phyloP scores from a whole-genome alignment of 2,888 invertebrate genomes.

The Spatulosminthurus flaviceps region DNA sequence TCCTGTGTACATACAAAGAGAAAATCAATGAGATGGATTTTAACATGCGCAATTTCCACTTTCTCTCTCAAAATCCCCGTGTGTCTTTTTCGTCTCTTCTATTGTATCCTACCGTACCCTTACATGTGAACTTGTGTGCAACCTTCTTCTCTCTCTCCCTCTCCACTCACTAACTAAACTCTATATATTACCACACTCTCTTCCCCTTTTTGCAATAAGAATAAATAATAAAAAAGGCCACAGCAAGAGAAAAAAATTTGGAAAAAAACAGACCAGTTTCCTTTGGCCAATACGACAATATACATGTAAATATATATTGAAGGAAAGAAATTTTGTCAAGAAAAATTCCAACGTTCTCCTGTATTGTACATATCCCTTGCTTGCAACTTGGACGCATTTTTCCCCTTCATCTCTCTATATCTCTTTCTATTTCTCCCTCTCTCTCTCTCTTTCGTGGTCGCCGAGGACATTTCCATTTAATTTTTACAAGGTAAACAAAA shows the following conservation, averaged over 20 bases:
- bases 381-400: not conserved
- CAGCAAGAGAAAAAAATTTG: too few species aligned
- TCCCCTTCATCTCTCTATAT: not conserved
- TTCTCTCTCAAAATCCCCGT: constrained; percentile 25
- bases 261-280: too few species aligned
- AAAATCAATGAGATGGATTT: constrained; percentile 36
- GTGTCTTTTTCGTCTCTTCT: not conserved
- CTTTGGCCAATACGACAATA: too few species aligned
- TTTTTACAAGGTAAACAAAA: constrained; percentile 18
- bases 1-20: constrained; percentile 25
- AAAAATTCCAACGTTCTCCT: not conserved
- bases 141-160: constrained; percentile 9
- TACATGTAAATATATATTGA: too few species aligned
- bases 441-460: not conserved
- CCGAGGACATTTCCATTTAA: constrained; percentile 2
- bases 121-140: constrained; percentile 14
- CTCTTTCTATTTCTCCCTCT: not conserved
- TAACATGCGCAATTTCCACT: constrained; percentile 33
- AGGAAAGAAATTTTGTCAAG: not conserved
- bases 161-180: not conserved
- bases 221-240: too few species aligned
- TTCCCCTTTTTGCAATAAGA: not conserved
- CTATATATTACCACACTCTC: too few species aligned
- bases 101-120: not conserved
- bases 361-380: not conserved